Evolutionary conservation across 2,113 vertebrate genomes (phyloP).

Genomic region (Malurus elegans): DNA sequence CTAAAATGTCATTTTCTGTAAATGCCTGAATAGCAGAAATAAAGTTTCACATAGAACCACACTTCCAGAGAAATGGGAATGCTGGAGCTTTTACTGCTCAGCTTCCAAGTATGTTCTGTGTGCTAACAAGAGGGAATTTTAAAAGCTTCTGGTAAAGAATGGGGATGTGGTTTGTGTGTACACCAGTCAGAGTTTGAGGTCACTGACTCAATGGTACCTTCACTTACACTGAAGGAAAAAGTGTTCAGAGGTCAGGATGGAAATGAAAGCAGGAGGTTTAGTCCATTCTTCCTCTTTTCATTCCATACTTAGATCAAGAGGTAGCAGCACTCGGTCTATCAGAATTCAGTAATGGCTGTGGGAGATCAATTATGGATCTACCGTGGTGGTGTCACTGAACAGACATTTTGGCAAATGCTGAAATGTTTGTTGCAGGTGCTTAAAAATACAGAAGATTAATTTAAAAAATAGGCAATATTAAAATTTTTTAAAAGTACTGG

Average conservation of each 20-base stretch:
- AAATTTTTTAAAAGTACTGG: background rate
- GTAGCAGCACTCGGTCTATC: background rate
- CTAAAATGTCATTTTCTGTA: background rate
- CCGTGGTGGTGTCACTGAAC: accelerated
- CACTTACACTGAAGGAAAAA: background rate
- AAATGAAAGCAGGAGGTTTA: background rate
- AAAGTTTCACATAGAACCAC: background rate
- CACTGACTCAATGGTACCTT: background rate
- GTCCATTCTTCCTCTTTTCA: background rate
- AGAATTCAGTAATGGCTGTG: background rate
- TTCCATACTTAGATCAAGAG: background rate
- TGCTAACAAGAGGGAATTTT: background rate
- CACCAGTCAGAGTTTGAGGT: background rate
- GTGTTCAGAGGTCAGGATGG: background rate
- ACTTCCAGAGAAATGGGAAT: background rate
- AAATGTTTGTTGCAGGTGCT: background rate
- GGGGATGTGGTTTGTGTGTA: background rate
- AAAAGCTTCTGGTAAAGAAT: background rate
- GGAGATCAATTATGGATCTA: background rate
- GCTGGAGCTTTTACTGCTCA: background rate
- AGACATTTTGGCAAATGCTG: background rate
- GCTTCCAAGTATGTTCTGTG: background rate
- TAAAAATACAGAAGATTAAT: background rate
- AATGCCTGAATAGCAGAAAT: background rate
- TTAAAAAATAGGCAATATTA: background rate